A percentile compares a stretch with the other conserved stretches of the same genome.
These are phyloP conservation scores for Pseudococcus jackbeardsleyi DNA, from an alignment of 2,888 invertebrate species.

Conservation along the genomic window DNA sequence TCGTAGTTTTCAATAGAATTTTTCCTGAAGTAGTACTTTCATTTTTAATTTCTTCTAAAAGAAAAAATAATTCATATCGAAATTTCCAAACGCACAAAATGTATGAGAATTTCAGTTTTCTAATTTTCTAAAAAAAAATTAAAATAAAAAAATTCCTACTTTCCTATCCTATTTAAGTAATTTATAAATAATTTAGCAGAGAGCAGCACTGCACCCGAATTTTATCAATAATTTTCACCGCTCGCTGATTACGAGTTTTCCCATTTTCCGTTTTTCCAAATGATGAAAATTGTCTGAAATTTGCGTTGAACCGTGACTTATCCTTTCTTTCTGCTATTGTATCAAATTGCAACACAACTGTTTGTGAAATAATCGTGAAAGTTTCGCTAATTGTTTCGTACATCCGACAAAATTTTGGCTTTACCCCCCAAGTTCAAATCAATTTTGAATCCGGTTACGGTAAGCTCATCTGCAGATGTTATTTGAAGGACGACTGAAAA, in stretches of 20 bases:
- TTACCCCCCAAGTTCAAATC: slow-evolving; percentile 6
- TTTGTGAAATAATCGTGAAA: background rate
- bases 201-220: background rate
- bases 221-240: slow-evolving; percentile 27
- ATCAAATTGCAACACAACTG: background rate
- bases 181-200: background rate
- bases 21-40: no score
- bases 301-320: background rate
- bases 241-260: slow-evolving; percentile 5
- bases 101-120: background rate
- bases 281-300: background rate
- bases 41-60: no score
- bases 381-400: background rate
- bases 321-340: background rate
- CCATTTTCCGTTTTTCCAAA: background rate
- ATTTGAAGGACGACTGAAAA: slow-evolving; percentile 14
- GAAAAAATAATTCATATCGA: no score
- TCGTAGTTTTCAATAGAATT: no score
- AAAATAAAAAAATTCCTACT: background rate
- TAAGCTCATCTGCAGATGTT: slow-evolving; percentile 30
- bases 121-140: background rate
- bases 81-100: no score
- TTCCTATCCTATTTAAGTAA: background rate
- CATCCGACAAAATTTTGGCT: slow-evolving; percentile 27
- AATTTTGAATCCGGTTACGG: slow-evolving; percentile 31